These are phyloP conservation scores for Phrynosoma platyrhinos DNA, from an alignment of 2,113 vertebrate genomes.

Conservation along the genomic window DNA sequence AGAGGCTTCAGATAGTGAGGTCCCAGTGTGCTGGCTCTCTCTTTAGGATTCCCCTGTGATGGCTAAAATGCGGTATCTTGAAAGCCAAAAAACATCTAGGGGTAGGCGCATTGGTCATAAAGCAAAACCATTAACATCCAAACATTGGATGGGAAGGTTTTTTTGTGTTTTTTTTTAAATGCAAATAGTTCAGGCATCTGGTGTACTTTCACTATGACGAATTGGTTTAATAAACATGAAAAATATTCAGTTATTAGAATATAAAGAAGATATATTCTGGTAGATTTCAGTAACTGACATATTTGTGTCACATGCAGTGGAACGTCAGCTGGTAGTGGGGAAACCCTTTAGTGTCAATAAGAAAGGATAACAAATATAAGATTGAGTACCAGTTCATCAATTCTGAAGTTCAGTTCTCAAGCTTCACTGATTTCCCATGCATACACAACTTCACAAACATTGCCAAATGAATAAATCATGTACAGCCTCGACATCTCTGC, in stretches of 20 bases:
- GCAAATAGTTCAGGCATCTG: background rate
- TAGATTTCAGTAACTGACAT: conserved; percentile 43
- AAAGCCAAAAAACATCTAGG: no score
- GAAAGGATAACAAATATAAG: conserved; percentile 19
- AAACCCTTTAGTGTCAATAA: conserved; percentile 10
- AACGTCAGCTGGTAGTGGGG: conserved; percentile 25
- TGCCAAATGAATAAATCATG: conserved; percentile 60
- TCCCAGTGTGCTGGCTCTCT: no score
- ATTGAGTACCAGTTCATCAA: background rate
- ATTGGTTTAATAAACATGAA: conserved; percentile 37
- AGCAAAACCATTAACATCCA: no score
- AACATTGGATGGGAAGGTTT: background rate
- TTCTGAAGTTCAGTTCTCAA: conserved; percentile 41
- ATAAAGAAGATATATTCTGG: background rate
- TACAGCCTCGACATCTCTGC: background rate
- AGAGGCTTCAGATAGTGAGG: no score
- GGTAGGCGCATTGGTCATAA: no score
- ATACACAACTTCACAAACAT: conserved; percentile 39
- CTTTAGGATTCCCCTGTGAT: no score
- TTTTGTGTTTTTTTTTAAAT: background rate
- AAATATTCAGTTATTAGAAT: conserved; percentile 16
- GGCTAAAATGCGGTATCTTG: no score
- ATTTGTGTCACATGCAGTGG: conserved; percentile 9
- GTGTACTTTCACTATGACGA: conserved; percentile 26
- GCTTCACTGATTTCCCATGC: conserved; percentile 43